Conservation (phyloP, 2,797 vertebrate species). For the Eulemur albifrons region DNA sequence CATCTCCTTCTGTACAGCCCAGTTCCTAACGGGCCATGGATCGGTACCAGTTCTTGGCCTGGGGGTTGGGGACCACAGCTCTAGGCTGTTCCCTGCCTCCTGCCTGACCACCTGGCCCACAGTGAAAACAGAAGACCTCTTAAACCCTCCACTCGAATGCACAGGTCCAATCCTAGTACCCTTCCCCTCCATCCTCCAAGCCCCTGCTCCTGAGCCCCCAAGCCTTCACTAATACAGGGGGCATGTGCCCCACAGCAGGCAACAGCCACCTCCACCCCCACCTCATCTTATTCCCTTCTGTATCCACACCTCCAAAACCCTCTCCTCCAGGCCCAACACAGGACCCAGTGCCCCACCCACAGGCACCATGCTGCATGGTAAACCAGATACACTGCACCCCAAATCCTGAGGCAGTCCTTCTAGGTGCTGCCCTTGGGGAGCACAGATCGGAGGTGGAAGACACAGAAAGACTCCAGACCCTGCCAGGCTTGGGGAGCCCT, state of each 20-base stretch:
- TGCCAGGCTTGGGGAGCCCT: neutral
- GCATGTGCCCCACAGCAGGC: neutral
- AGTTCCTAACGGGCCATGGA: too few relatives aligned
- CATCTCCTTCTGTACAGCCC: too few relatives aligned
- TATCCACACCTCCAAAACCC: neutral
- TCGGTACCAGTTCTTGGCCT: too few relatives aligned
- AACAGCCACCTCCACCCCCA: neutral
- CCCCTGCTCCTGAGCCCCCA: neutral
- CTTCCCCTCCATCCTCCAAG: neutral
- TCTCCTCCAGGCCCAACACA: neutral
- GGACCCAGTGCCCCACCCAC: neutral
- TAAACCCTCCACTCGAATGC: neutral
- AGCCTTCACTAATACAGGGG: neutral
- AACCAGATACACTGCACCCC: neutral
- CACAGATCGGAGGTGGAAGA: neutral
- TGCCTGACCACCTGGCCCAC: neutral
- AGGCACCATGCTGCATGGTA: accelerated
- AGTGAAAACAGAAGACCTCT: neutral
- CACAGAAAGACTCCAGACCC: neutral
- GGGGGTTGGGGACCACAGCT: too few relatives aligned
- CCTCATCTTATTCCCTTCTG: neutral
- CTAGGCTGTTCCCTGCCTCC: neutral
- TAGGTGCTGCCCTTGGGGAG: neutral
- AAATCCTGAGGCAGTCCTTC: neutral
- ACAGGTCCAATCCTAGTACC: neutral